Evolutionary conservation across 2,113 vertebrate genomes (phyloP), one percentile per base, ranked within the genome.

Genomic region (Gobio gobio): DNA sequence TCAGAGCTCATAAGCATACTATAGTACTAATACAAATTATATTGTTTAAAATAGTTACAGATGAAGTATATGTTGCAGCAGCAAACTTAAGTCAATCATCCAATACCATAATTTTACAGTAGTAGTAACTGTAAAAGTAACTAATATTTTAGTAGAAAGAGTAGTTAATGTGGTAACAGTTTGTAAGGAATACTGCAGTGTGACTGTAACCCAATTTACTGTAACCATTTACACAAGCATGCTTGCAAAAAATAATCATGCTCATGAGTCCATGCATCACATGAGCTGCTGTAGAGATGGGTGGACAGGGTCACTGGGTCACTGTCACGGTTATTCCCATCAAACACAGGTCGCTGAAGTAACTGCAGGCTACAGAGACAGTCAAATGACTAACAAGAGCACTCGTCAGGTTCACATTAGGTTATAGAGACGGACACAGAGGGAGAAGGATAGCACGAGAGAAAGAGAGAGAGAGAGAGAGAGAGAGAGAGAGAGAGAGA

Each of bases 331-430:
- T 13, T 82, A 75, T 54, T 81, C 9, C 18, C n/a, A 58, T 43
- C 84, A 47, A 59, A 78, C 78, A 51, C 82, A 68, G 61, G 16
- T 47, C 83, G 59, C n/a, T 43, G 36, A 24, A 72, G 51, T 7
- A 36, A 49, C 61, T 10, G 61, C 74, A 76, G 12, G 58, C 56
- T n/a, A 75, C 20, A 2, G n/a, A 72, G 8, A 73, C 20, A 73
- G 81, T 87, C 74, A 90, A 24, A 87, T 72, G 29, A 56, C 51
- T 33, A 83, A 72, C 66, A 83, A 56, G 63, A 82, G 10, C 24
- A 49, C 59, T 80, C 40, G 7, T 64, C 33, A 63, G 36, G 78
- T 82, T 72, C 49, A 56, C 66, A 16, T 58, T 58, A 56, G 49
- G 81, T 72, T 83, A 56, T 16, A 24, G 24, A 86, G 10, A 81